A percentile compares a stretch with the other conserved stretches of the same genome.
phyloP scores from a whole-genome alignment of 2,113 vertebrate genomes.

The Verasper variegatus region DNA sequence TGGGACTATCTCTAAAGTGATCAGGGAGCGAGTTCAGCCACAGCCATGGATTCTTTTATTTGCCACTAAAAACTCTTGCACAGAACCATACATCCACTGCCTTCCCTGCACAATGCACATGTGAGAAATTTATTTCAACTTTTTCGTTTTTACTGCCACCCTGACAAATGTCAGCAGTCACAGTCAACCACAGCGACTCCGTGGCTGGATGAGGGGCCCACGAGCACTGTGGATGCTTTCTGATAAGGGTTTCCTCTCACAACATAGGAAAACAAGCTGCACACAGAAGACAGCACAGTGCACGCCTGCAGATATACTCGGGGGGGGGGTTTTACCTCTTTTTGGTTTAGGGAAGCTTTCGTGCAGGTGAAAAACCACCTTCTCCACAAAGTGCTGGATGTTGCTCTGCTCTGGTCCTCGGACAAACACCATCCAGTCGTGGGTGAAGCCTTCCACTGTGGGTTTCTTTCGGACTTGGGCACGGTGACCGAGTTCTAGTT shows the following conservation, averaged over 20 bases:
- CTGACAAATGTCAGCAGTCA: not conserved
- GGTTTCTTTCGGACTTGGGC: slow-evolving; percentile 97
- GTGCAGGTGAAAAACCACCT: slow-evolving; percentile 98
- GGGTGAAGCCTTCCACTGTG: slow-evolving; percentile 97
- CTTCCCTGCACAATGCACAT: not conserved
- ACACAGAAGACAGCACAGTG: not conserved
- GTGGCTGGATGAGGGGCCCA: not conserved
- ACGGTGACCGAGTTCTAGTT: slow-evolving; percentile 96
- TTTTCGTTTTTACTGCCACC: too few relatives aligned
- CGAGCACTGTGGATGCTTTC: not conserved
- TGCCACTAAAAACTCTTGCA: not conserved
- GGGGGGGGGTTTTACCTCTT: slow-evolving; percentile 83
- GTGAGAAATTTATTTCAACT: not conserved
- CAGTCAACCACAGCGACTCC: not conserved
- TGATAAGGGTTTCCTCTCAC: not conserved
- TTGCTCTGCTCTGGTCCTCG: slow-evolving; percentile 96
- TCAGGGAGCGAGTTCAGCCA: not conserved
- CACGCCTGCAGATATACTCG: not conserved
- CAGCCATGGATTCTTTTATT: not conserved
- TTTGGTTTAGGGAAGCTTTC: slow-evolving; percentile 98
- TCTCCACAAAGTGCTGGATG: slow-evolving; percentile 99
- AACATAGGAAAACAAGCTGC: too few relatives aligned
- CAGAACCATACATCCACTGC: not conserved
- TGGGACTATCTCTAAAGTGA: too few relatives aligned
- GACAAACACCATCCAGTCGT: slow-evolving; percentile 99